A percentile compares a stretch with the other conserved stretches of the same genome.
Evolutionary conservation across 2,888 invertebrate genomes (phyloP).

Genomic region (Spodoptera littoralis): DNA sequence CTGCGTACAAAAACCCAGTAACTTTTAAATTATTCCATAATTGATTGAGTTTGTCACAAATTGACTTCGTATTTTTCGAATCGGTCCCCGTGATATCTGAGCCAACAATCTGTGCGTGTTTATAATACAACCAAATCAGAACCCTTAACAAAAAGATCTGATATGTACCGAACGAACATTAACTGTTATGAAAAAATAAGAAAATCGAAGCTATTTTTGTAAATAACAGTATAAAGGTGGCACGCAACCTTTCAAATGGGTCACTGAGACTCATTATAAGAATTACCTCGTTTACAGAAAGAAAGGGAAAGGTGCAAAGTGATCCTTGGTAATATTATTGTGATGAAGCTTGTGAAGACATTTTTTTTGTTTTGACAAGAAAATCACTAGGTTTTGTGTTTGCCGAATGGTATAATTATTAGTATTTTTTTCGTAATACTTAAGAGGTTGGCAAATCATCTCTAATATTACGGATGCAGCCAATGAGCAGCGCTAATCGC

Average conservation of each 20-base stretch:
- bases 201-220: slow-evolving; percentile 18
- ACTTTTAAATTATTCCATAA: background rate
- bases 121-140: slow-evolving; percentile 15
- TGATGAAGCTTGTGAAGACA: too few relatives aligned
- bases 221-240: slow-evolving; percentile 3
- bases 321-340: too few relatives aligned
- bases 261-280: slow-evolving; percentile 14
- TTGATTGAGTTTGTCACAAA: background rate
- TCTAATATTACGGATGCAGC: too few relatives aligned
- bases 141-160: slow-evolving; percentile 10
- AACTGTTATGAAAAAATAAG: slow-evolving; percentile 5
- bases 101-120: slow-evolving; percentile 30
- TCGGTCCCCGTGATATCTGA: slow-evolving; percentile 9
- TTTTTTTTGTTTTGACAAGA: too few relatives aligned
- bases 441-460: too few relatives aligned
- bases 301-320: too few relatives aligned
- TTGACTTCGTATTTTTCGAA: slow-evolving; percentile 9
- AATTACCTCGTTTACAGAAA: slow-evolving; percentile 7
- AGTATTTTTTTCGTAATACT: too few relatives aligned
- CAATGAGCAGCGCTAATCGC: too few relatives aligned
- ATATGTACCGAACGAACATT: slow-evolving; percentile 13
- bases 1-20: too few relatives aligned
- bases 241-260: slow-evolving; percentile 37
- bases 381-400: too few relatives aligned
- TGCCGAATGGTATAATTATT: too few relatives aligned